phyloP scores from a whole-genome alignment of 2,888 invertebrate species.

The Falcaria lacertinaria region DNA sequence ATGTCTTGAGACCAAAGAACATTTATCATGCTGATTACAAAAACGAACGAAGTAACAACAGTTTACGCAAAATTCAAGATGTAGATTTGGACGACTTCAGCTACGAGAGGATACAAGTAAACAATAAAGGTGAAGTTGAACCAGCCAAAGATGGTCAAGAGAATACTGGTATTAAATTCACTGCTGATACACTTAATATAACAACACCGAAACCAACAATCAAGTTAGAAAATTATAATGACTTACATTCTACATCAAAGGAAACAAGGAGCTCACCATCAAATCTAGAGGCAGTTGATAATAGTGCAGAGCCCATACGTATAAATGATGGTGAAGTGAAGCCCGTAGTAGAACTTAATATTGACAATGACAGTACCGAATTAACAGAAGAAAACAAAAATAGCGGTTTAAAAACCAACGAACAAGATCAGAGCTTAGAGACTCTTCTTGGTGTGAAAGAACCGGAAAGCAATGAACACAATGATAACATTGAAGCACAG shows the following conservation, averaged over 20 bases:
- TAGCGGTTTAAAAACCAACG: constrained; percentile 20
- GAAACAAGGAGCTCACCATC: constrained; percentile 17
- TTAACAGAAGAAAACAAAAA: constrained; percentile 31
- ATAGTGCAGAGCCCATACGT: constrained; percentile 30
- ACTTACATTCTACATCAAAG: constrained; percentile 17
- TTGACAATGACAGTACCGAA: constrained; percentile 40
- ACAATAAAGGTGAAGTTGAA: constrained; percentile 41
- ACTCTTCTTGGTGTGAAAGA: constrained; percentile 32
- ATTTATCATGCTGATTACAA: constrained; percentile 4
- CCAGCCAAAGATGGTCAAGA: constrained; percentile 30
- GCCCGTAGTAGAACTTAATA: constrained; percentile 63
- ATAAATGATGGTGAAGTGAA: constrained; percentile 62
- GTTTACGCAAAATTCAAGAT: constrained; percentile 34
- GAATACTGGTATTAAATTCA: constrained; percentile 23
- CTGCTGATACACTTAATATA: constrained; percentile 22
- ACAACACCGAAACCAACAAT: constrained; percentile 17
- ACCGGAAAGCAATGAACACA: constrained; percentile 23
- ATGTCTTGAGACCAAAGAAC: constrained; percentile 5
- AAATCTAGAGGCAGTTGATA: constrained; percentile 22
- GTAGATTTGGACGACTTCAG: constrained; percentile 49
- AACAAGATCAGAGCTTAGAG: constrained; percentile 40
- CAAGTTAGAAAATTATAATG: constrained; percentile 12
- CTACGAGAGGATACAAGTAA: constrained; percentile 44
- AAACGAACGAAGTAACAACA: constrained; percentile 3
- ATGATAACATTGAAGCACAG: constrained; percentile 26